These are phyloP conservation scores for Globodera ellingtonae DNA, from an alignment of 1,140 invertebrate genomes.

Conservation along the genomic window DNA sequence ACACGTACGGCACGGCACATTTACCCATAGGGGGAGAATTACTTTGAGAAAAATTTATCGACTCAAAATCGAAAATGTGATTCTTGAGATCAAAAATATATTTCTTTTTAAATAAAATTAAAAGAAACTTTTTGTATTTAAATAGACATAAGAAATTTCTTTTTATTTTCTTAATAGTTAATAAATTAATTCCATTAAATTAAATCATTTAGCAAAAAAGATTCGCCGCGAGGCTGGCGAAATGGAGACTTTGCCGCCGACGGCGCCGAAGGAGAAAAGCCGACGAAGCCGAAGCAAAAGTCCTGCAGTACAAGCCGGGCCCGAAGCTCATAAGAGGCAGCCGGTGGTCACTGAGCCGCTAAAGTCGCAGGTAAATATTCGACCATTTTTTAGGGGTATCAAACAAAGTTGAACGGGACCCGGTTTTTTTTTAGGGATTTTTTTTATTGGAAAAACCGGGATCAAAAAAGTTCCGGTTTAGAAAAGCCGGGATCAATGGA, in stretches of 20 bases:
- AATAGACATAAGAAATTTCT: too few relatives aligned
- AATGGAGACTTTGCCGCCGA: conserved; percentile 48
- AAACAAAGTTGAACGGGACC: neutral
- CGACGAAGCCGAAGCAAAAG: conserved; percentile 51
- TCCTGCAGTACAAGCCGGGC: conserved; percentile 36
- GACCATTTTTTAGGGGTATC: conserved; percentile 1
- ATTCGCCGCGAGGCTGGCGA: conserved; percentile 29
- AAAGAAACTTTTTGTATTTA: too few relatives aligned
- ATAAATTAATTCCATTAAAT: neutral
- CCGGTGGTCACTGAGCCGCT: conserved; percentile 57
- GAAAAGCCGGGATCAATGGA: too few relatives aligned
- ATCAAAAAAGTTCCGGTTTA: too few relatives aligned
- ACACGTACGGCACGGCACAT: conserved; percentile 18
- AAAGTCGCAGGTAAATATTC: conserved; percentile 52
- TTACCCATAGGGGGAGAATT: neutral
- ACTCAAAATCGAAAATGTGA: too few relatives aligned
- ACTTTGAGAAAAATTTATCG: too few relatives aligned
- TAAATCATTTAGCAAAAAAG: conserved; percentile 12
- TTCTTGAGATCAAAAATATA: too few relatives aligned
- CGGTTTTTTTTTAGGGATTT: too few relatives aligned
- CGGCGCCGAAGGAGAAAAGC: conserved; percentile 45
- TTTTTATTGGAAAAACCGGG: neutral
- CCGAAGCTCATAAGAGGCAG: conserved; percentile 48
- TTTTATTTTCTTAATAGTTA: neutral
- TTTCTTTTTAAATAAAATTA: too few relatives aligned